Percentiles rank a stretch among this genome's conserved stretches.
Evolutionary conservation across 2,888 invertebrate genomes (phyloP).

Genomic region (Lagria hirta): DNA sequence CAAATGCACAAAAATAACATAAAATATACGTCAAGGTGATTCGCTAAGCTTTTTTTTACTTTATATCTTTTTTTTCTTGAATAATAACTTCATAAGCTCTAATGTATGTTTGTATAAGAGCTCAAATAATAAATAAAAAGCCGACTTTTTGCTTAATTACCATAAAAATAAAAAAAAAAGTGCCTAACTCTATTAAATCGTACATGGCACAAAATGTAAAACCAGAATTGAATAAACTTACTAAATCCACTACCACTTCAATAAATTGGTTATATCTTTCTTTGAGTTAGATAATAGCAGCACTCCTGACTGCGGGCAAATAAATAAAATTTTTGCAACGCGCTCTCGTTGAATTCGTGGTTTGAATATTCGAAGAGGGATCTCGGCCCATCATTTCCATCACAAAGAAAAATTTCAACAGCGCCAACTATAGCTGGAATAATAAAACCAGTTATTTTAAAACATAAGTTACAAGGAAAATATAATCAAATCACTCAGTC

Average conservation of each 20-base stretch:
- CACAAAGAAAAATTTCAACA: constrained; percentile 10
- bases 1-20: no score
- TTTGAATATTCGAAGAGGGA: constrained; percentile 35
- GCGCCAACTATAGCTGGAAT: no score
- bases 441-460: no score
- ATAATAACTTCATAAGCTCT: no score
- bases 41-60: no score
- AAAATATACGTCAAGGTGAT: no score
- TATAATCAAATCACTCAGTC: no score
- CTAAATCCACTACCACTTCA: constrained; percentile 50
- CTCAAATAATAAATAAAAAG: no score
- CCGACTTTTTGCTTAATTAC: no score
- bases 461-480: no score
- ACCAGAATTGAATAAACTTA: constrained; percentile 50
- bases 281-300: constrained; percentile 43
- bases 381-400: constrained; percentile 29
- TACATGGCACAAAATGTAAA: constrained; percentile 44
- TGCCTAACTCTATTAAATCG: constrained; percentile 12
- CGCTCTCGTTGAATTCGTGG: constrained; percentile 29
- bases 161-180: background rate
- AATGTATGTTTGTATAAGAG: no score
- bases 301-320: constrained; percentile 38
- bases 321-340: constrained; percentile 42
- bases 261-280: constrained; percentile 48
- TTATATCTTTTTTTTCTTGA: no score